A percentile compares a stretch with the other conserved stretches of the same genome.
phyloP scores from a whole-genome alignment of 2,888 invertebrate genomes.

The Hydroisotoma schaefferi region DNA sequence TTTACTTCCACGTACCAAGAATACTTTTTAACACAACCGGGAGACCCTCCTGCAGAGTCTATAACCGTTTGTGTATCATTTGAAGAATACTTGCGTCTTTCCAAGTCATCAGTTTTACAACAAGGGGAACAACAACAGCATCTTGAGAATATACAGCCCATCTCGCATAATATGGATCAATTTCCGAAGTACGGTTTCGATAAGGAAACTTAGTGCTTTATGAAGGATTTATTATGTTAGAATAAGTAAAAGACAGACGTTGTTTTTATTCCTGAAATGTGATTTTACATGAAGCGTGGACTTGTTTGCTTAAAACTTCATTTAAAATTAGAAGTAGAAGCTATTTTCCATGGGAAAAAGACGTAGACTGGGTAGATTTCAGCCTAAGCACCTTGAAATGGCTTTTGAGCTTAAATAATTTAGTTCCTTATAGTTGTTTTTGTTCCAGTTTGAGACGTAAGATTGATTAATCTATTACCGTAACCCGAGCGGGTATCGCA shows the following conservation, averaged over 20 bases:
- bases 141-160: conserved; percentile 15
- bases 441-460: background rate
- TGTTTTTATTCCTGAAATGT: too few species aligned
- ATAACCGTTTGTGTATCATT: background rate
- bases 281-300: too few species aligned
- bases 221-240: too few species aligned
- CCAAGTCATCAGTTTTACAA: background rate
- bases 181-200: too few species aligned
- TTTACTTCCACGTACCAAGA: background rate
- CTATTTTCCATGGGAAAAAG: background rate
- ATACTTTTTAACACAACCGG: conserved; percentile 3
- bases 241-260: too few species aligned
- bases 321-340: too few species aligned
- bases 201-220: too few species aligned
- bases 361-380: too few species aligned
- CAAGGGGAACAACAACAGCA: conserved; percentile 13
- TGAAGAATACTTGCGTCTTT: background rate
- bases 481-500: background rate
- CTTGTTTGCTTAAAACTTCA: too few species aligned
- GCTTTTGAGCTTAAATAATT: background rate
- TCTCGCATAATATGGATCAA: too few species aligned
- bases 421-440: background rate
- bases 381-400: too few species aligned
- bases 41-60: background rate
- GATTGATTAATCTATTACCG: background rate